Evolutionary conservation across 1,140 invertebrate species (phyloP), one percentile per base, ranked within the genome.

Genomic region (Trichonephila clavata): DNA sequence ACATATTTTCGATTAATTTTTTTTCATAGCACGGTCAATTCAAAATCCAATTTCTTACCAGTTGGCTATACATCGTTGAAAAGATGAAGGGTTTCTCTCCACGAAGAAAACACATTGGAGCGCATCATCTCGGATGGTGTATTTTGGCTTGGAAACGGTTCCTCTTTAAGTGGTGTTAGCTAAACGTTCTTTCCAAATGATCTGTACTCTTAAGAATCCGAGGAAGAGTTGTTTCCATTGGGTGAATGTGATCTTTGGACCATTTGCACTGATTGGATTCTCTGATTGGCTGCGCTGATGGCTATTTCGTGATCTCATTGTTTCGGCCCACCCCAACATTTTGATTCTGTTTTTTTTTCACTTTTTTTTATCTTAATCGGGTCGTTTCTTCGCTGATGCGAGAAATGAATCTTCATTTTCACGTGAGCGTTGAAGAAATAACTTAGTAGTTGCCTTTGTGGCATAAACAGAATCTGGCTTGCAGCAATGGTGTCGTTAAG

Each of bases 181-280:
- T 93, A 93, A 93, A 93, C 92, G 84, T 77, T 81, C 86, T 43
- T 86, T 87, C 92, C 65, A 93, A 93, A 93, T 93, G 92, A 93
- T 81, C 84, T 81, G 92, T 63, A 87, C 92, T 93, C 92, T 87
- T 93, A 93, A 88, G 92, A 87, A 84, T 87, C 61, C 57, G 18
- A 61, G 65, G 86, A 86, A 92, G 90, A 92, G 50, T 93, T 93
- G 65, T 93, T 93, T 27, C 71, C 65, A 87, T 93, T 68, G 68
- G 57, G 43, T 57, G 92, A 27, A 93, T 93, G 92, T 81, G 92
- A 93, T 93, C 84, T 88, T 93, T 88, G 68, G 86, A 50, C 92
- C 92, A 93, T 93, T 93, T 93, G 92, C 92, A 87, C 92, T 87
- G 92, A 93, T 93, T 93, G 92, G 92, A 93, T 93, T 93, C 92